phyloP scores from a whole-genome alignment of 2,888 invertebrate species.

The Unio pictorum region DNA sequence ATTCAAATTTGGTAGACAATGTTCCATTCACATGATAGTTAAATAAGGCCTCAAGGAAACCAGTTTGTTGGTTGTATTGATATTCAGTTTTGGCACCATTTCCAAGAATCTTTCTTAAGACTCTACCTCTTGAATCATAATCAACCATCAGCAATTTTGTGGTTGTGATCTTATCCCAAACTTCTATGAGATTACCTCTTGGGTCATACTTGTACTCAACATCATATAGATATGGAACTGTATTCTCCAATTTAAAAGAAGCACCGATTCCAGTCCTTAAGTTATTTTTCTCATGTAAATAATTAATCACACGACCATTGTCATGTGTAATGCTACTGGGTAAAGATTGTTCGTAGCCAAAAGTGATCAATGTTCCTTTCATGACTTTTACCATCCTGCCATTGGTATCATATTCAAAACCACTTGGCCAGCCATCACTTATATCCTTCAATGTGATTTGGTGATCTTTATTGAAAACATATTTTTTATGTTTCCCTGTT shows the following conservation, averaged over 20 bases:
- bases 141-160: slow-evolving; percentile 5
- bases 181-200: background rate
- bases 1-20: slow-evolving; percentile 17
- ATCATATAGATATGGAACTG: background rate
- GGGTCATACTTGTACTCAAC: slow-evolving; percentile 10
- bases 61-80: slow-evolving; percentile 2
- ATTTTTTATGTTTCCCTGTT: slow-evolving; percentile 6
- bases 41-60: slow-evolving; percentile 5
- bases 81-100: slow-evolving; percentile 9
- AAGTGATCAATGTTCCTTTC: background rate
- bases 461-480: slow-evolving; percentile 3
- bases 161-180: background rate
- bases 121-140: slow-evolving; percentile 6
- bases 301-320: too few species aligned
- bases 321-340: too few species aligned
- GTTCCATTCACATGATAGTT: slow-evolving; percentile 17
- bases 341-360: too few species aligned
- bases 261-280: too few species aligned
- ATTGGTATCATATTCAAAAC: slow-evolving; percentile 8
- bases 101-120: slow-evolving; percentile 7
- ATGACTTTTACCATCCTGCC: slow-evolving; percentile 4
- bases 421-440: slow-evolving; percentile 1
- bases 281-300: too few species aligned
- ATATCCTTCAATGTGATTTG: slow-evolving; percentile 9
- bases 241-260: too few species aligned